phyloP scores from a whole-genome alignment of 2,797 vertebrate genomes.

The Myotis myotis region DNA sequence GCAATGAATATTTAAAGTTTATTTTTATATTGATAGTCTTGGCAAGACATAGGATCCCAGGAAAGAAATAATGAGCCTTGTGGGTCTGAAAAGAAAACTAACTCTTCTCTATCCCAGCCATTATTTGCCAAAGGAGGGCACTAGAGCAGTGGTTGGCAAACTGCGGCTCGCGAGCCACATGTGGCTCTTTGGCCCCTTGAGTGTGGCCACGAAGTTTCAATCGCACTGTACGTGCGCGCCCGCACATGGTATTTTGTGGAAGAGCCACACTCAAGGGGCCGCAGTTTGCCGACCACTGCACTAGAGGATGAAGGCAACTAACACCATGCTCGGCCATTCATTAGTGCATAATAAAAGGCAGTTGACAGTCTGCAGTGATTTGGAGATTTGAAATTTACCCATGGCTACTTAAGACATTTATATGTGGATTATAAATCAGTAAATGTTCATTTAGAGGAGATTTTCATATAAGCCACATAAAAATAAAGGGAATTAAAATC shows the following conservation, averaged over 20 bases:
- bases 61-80: neutral
- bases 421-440: neutral
- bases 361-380: neutral
- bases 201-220: too few species aligned
- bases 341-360: neutral
- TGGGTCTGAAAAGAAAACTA: neutral
- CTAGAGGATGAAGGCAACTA: too few species aligned
- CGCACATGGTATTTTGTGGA: too few species aligned
- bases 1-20: neutral
- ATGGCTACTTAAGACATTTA: conserved; percentile 5
- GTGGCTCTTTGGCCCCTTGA: too few species aligned
- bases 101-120: accelerated
- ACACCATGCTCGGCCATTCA: accelerated
- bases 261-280: too few species aligned
- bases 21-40: neutral
- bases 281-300: too few species aligned
- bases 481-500: conserved; percentile 32
- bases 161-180: too few species aligned
- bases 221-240: too few species aligned
- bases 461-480: neutral
- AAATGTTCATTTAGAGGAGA: conserved; percentile 5
- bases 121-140: neutral
- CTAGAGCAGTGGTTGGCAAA: too few species aligned
- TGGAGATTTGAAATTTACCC: neutral
- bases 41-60: neutral